Evolutionary conservation across 2,888 invertebrate species (phyloP), one percentile per base, ranked within the genome.

Genomic region (Rhagophthalmus giganteus): DNA sequence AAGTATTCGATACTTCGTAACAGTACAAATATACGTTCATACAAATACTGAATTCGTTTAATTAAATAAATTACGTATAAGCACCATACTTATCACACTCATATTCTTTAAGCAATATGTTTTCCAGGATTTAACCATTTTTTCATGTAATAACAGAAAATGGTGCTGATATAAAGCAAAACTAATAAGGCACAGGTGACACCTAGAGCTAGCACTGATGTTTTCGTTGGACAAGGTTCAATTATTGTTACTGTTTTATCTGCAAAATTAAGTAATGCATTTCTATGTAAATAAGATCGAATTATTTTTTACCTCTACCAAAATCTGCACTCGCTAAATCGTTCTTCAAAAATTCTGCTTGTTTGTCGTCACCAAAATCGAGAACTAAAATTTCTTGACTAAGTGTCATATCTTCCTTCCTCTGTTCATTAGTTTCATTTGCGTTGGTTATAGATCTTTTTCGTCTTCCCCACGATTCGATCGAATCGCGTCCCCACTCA

Each of bases 101-200:
- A 37, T 4, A 35, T 50, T 27, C 13, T 55, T 80, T 79, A 85
- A 68, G 83, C 80, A 79, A 90, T 83, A 75, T 87, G 87, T 74
- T 92, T 92, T 65, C 87, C 85, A 8, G 91, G 91, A 60, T 86
- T 82, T 73, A 91, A 81, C 91, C 92, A 93, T 74, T 92, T 92
- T 74, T 90, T 90, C 87, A 92, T 91, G 79, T 90, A 91, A 77
- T 93, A 93, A 76, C 90, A 92, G 81, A 93, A 92, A 66, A 94
- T 81, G 39, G 93, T 94, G 65, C 91, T 91, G 67, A 94, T 86
- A 78, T 94, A 94, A 45, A 94, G 82, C 47, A 94, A 82, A 40
- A 94, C 85, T 68, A 95, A 81, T 54, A 94, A 82, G 49, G 93
- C 93, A 74, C 94, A 94, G 42, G 94, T 93, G 15, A 94, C 92